Evolutionary conservation across 2,888 invertebrate genomes (phyloP).

Genomic region (Andrena minutula): DNA sequence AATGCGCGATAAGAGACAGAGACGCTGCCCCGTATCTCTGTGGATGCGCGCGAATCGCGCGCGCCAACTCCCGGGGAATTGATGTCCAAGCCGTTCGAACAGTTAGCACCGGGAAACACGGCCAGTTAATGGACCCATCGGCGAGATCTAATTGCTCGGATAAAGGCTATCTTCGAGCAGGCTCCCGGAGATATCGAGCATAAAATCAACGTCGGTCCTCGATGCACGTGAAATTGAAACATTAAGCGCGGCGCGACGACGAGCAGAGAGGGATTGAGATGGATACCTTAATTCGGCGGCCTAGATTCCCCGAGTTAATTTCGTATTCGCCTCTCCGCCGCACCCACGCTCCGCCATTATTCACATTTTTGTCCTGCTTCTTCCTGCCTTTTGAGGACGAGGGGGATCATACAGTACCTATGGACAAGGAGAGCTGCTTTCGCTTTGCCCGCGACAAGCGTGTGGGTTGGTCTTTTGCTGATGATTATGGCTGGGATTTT

Average conservation of each 20-base stretch:
- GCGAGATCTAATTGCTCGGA: slow-evolving; percentile 54
- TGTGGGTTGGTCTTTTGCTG: not conserved
- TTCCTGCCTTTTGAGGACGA: not conserved
- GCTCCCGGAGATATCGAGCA: slow-evolving; percentile 33
- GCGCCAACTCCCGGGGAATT: slow-evolving; percentile 27
- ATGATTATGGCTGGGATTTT: not conserved
- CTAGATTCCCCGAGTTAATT: slow-evolving; percentile 35
- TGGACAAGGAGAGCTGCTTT: not conserved
- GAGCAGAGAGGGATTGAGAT: not conserved
- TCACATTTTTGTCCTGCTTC: slow-evolving; percentile 19
- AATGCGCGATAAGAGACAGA: slow-evolving; percentile 48
- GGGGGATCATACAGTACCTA: not conserved
- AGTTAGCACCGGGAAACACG: slow-evolving; percentile 29
- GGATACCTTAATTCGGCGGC: slow-evolving; percentile 35
- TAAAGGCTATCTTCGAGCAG: slow-evolving; percentile 49
- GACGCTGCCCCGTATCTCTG: slow-evolving; percentile 8
- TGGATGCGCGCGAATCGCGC: slow-evolving; percentile 16
- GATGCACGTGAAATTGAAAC: slow-evolving; percentile 53
- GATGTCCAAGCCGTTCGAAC: slow-evolving; percentile 22
- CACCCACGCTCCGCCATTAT: slow-evolving; percentile 37
- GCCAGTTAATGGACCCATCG: slow-evolving; percentile 52
- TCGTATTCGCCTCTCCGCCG: slow-evolving; percentile 19
- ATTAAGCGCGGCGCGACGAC: slow-evolving; percentile 9
- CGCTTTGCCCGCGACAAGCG: not conserved
- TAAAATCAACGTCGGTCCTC: slow-evolving; percentile 33